Base-by-base conservation (phyloP, 2,797 vertebrate genomes). In the Epinephelus malabaricus region DNA sequence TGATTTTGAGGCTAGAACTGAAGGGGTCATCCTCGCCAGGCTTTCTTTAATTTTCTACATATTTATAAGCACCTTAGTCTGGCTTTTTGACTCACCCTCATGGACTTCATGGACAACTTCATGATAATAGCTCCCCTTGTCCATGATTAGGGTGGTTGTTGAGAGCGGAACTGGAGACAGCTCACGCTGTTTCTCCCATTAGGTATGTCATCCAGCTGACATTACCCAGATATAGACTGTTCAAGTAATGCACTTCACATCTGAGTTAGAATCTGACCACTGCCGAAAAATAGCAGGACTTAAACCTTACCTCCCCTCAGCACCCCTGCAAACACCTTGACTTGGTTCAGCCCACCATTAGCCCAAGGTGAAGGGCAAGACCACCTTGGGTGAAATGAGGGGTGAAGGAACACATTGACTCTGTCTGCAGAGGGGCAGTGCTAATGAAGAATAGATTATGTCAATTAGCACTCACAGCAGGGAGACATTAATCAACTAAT, bases 371-470 rank as follows among this genome's bases (percentile, higher is more conserved):
- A 92, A 92, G 92, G 86, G 67, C 89, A 87, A 70, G 83, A 84
- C 82, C 87, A 91, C 88, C 88, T 86, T 81, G 55, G 86, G 79
- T 92, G 88, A 88, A 93, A 93, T 92, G 90, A 91, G 90, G 84
- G 89, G 82, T 91, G 83, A 88, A 90, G 79, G 78, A 91, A 90
- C 92, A 93, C 90, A 90, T 90, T 88, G 86, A 79, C 81, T 85
- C 80, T 81, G 86, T 90, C 91, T 86, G 73, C 68, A 64, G 64
- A 81, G 82, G 82, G 73, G 60, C 78, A 65, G 30, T 11, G 76
- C 85, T 92, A 92, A 92, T 94, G 90, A 90, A 92, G 83, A 91
- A 92, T 89, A 91, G 82, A 94, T 93, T 78, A 89, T 92, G 89
- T 89, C 92, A 90, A 93, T 94, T 93, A 94, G 91, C 80, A 81